A percentile compares a stretch with the other conserved stretches of the same genome.
phyloP scores from a whole-genome alignment of 92 coral and sea anemone species.

The Virgularia gustaviana region DNA sequence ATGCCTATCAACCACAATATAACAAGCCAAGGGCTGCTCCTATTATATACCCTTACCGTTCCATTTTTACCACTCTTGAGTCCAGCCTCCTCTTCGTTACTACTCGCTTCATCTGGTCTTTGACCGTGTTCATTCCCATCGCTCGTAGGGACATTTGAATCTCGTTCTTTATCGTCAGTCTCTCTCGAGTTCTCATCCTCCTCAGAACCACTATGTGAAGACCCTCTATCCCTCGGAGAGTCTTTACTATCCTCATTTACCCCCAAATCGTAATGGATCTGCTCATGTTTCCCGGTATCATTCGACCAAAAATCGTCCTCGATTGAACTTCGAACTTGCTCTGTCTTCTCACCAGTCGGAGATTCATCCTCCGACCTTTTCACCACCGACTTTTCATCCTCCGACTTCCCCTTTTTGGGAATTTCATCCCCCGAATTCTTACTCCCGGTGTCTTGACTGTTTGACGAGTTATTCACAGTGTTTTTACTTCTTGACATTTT shows the following conservation, averaged over 20 bases:
- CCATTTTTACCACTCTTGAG: no score
- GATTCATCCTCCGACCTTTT: not conserved
- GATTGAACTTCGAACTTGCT: slow-evolving; percentile 58
- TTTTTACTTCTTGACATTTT: slow-evolving; percentile 27
- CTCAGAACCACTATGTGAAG: not conserved
- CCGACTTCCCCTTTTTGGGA: not conserved
- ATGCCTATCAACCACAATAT: no score
- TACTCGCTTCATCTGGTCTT: not conserved
- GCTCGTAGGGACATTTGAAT: no score
- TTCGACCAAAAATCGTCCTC: slow-evolving; percentile 40
- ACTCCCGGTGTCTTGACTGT: not conserved
- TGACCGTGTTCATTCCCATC: not conserved
- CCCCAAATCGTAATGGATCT: slow-evolving; percentile 22
- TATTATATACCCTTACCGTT: no score
- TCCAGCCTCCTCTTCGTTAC: slow-evolving; percentile 11
- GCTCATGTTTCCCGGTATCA: slow-evolving; percentile 11
- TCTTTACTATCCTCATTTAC: not conserved
- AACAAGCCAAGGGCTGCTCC: no score
- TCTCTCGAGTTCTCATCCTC: not conserved
- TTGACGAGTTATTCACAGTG: not conserved
- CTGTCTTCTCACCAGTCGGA: slow-evolving; percentile 27
- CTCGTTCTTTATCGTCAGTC: not conserved
- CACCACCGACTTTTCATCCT: not conserved
- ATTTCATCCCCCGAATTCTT: slow-evolving; percentile 2
- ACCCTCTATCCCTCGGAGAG: not conserved